Evolutionary conservation across 2,797 vertebrate species (phyloP), one percentile per base, ranked within the genome.

Genomic region (Sebastes hopkinsi): DNA sequence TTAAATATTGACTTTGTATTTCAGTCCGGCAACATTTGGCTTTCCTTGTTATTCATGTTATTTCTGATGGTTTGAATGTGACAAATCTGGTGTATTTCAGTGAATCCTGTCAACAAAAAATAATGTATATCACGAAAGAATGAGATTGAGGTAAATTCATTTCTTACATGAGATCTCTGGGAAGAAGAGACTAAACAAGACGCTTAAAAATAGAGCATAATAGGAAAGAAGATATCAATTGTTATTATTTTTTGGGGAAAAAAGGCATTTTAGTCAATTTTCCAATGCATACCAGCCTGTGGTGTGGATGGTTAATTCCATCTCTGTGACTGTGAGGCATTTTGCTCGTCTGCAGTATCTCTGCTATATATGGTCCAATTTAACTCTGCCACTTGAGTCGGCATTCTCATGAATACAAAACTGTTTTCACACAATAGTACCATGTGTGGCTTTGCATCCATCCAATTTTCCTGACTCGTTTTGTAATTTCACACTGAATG

Each of bases 381-480:
- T 80, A 80, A 75, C 62, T 80, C 58, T 76, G 46, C 68, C 52
- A 55, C 68, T 82, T 64, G 27, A 79, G 64, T 76, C 55, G 11
- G 46, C 67, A 58, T 67, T 73, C 72, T 81, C 75, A 83, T 84
- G 83, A 86, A 86, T 88, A 88, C 84, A 73, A 83, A 86, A 64
- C 69, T 79, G 75, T 67, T 72, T 55, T 68, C 68, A 73, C 66
- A 38, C 25, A 27, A 65, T 64, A 42, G 54, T 12, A 59, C 22
- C 38, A 74, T 16, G 60, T 20, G 16, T 67, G 54, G 27, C 64
- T 72, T 76, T 67, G 27, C 72, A 65, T 62, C 29, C 27, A 59
- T 77, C 68, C 65, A 76, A 75, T 88, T 82, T 77, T 52, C 65
- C 67, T 55, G 36, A 78, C 27, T 67, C 67, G 72, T 83, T 85